These are phyloP conservation scores for Phenacoccus solenopsis DNA, from an alignment of 1,140 invertebrate genomes.

Conservation along the genomic window DNA sequence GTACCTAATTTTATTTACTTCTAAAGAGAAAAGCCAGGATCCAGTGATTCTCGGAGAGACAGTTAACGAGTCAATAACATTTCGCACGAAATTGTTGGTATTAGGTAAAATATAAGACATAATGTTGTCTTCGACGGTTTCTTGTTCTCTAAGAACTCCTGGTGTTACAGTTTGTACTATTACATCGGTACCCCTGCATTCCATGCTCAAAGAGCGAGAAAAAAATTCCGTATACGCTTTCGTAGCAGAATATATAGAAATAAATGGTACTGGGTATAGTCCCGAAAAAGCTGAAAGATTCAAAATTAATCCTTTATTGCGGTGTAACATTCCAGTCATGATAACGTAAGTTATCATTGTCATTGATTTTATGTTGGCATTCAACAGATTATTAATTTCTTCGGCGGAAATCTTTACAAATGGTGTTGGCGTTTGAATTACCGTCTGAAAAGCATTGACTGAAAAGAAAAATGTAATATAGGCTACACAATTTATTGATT, in stretches of 20 bases:
- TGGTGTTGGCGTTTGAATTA: neutral
- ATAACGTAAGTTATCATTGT: conserved; percentile 2
- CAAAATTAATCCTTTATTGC: neutral
- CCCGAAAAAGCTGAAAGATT: conserved; percentile 5
- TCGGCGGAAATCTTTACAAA: neutral
- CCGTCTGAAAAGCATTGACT: conserved; percentile 4
- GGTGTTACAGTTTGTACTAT: neutral
- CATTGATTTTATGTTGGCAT: neutral
- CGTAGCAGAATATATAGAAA: neutral
- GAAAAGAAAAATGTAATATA: neutral
- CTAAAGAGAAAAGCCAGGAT: neutral
- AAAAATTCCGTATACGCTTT: conserved; percentile 3
- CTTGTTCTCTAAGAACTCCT: neutral
- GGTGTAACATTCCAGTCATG: neutral
- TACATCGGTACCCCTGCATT: neutral
- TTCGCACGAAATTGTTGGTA: neutral
- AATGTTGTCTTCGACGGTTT: neutral
- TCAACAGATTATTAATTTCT: neutral
- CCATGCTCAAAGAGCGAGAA: neutral
- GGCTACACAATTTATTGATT: too few species aligned
- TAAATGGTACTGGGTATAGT: neutral
- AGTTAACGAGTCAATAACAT: neutral
- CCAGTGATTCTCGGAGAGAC: neutral
- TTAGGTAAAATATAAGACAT: neutral
- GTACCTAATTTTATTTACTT: neutral